These are phyloP conservation scores for Pterobdella sp. DNA, from an alignment of 2,888 invertebrate genomes.

Conservation along the genomic window DNA sequence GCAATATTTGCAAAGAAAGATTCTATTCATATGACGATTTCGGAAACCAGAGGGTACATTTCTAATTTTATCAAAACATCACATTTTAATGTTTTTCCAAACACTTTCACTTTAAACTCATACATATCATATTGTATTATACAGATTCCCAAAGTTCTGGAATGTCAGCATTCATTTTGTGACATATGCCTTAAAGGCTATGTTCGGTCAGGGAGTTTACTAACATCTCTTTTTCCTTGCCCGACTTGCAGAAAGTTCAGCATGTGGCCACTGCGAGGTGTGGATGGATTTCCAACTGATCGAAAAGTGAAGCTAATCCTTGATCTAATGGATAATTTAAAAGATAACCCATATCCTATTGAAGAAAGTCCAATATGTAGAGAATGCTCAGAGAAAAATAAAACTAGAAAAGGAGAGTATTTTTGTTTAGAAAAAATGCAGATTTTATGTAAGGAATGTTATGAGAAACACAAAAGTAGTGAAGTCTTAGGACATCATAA, in stretches of 20 bases:
- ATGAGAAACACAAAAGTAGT: not conserved
- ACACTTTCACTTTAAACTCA: not conserved
- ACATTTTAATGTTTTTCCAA: too few relatives aligned
- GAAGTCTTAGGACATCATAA: not conserved
- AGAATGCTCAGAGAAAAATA: not conserved
- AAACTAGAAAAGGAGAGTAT: not conserved
- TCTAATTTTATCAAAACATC: too few relatives aligned
- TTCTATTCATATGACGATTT: not conserved
- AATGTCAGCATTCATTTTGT: slow-evolving; percentile 12
- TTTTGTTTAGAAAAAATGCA: not conserved
- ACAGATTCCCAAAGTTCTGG: slow-evolving; percentile 8
- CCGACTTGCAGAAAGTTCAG: not conserved
- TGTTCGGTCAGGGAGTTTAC: not conserved
- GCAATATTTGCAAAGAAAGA: slow-evolving; percentile 7
- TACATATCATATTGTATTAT: not conserved
- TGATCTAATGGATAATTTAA: not conserved
- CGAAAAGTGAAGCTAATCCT: not conserved
- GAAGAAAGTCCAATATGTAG: not conserved
- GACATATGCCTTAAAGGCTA: slow-evolving; percentile 2
- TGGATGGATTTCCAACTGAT: slow-evolving; percentile 8
- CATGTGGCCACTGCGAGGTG: not conserved
- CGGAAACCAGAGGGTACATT: not conserved
- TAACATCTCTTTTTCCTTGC: slow-evolving; percentile 3
- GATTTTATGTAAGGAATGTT: slow-evolving; percentile 3
- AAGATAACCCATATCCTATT: not conserved